Evolutionary conservation across 2,888 invertebrate genomes (phyloP), one percentile per base, ranked within the genome.

Genomic region (Alloplasta piceator): DNA sequence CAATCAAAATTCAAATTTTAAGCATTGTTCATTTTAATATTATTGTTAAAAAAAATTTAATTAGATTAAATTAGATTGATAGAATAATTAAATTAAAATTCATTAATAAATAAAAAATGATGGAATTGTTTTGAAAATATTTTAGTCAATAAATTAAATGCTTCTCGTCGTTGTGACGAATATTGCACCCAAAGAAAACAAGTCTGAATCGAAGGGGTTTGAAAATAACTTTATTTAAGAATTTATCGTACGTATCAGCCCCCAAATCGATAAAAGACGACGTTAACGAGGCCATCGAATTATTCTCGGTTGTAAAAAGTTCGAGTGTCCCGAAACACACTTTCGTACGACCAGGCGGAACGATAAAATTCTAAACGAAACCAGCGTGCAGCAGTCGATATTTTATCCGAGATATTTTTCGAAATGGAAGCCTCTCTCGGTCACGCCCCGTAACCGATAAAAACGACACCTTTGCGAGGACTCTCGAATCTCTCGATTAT

Each of bases 251-350:
- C 12, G 52, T 52, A 52, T 14, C 74, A 63, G 75, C 60, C 70
- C 88, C 89, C 86, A 86, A 88, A 89, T 87, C 90, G 87, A 90
- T 90, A 90, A 90, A 91, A 86, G 80, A 81, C 82, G 90, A 90
- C 89, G 85, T 89, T 90, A 91, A 91, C 87, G 91, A 89, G 88
- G 87, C 89, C 88, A 88, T 91, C 85, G 89, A 90, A 90, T 90
- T 88, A 84, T 86, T 87, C 64, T 67, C 70, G 68, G 60, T 72
- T 71, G 12, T 80, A 70, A 73, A 80, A 43, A 50, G 41, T 38
- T 55, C 43, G 43, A 43, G 43, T 43, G 43, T 26, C 26, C 26
- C 26, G 26, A 26, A 26, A 26, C 26, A 26, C 26, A 26, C n/a
- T n/a, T 26, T 26, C 26, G 26, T 26, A 26, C 26, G 26, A 26